Evolutionary conservation across 1,140 invertebrate species (phyloP), one percentile per base, ranked within the genome.

Genomic region (Drosophila nasuta): DNA sequence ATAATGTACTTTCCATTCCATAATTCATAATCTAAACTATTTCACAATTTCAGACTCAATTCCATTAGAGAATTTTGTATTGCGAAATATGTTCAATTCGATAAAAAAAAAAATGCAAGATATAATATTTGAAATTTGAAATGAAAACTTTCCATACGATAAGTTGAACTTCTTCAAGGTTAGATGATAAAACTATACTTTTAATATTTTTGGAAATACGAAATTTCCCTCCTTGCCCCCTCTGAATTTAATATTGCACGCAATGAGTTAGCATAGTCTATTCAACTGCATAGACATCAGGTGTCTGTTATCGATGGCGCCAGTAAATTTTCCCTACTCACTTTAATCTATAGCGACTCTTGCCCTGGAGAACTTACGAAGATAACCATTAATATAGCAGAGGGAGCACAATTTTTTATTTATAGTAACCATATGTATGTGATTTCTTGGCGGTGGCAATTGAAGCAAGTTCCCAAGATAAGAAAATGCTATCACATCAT

Each of bases 241-340:
- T 57, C 30, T 5, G 2, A 41, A 11, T 35, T 30, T 33, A 52
- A 13, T 43, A 43, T 43, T 43, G 11, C 41, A 43, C 41, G 5
- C 30, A 15, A 57, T 57, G 54, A 57, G 43, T 57, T 33, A 67
- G 30, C 52, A 10, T 11, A 5, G 25, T 68, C n/a, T 28, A 17
- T 17, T 8, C 10, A 28, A 20, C 25, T 49, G 48, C 15, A 43
- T 56, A 46, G 20, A 41, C 35, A 38, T 35, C 52, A 58, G 58
- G 35, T 75, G 67, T 49, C 46, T 51, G 49, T 52, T 72, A 59
- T 52, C 41, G 38, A 28, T 65, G 68, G 63, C 68, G 69, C 62
- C 69, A 59, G 10, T 28, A 35, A 62, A 63, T n/a, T 11, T 38
- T 30, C 38, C 25, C 13, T 25, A 62, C 10, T 52, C 58, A 45